phyloP scores from a whole-genome alignment of 2,797 vertebrate genomes.

The Gephyroberyx darwinii region DNA sequence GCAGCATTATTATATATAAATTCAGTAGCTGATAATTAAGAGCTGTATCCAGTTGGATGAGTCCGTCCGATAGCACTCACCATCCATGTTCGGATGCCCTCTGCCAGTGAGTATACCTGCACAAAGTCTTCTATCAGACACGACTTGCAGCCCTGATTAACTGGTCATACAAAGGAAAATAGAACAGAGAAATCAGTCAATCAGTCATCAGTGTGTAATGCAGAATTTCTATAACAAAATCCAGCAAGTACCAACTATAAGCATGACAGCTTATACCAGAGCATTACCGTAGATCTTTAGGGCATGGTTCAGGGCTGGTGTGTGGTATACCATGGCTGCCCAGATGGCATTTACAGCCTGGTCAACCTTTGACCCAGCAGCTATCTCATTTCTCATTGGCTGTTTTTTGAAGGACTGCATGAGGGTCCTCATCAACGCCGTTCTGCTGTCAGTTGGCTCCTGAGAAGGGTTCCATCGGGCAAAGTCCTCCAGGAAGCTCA shows the following conservation, averaged over 20 bases:
- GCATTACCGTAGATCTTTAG: constrained; percentile 90
- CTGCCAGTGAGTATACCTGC: constrained; percentile 91
- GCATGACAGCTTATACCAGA: not conserved
- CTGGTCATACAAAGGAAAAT: constrained; percentile 75
- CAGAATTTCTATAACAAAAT: not conserved
- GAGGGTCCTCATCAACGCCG: constrained; percentile 90
- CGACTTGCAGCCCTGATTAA: constrained; percentile 86
- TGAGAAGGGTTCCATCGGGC: constrained; percentile 92
- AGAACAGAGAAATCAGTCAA: not conserved
- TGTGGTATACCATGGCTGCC: constrained; percentile 97
- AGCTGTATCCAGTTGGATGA: not conserved
- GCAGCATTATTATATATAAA: not conserved
- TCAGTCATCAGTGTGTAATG: not conserved
- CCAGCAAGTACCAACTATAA: not conserved
- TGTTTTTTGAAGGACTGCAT: constrained; percentile 91
- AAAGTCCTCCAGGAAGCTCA: constrained; percentile 89
- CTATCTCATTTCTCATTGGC: constrained; percentile 89
- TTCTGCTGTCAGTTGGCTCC: constrained; percentile 84
- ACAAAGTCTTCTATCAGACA: constrained; percentile 89
- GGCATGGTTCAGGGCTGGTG: constrained; percentile 89
- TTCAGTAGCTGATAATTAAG: not conserved
- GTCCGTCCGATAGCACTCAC: constrained; percentile 78
- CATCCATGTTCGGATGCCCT: constrained; percentile 98
- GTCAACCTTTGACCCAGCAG: constrained; percentile 89
- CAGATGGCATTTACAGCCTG: constrained; percentile 97